Conservation (phyloP, 2,888 invertebrate species). For the Apamea monoglypha region DNA sequence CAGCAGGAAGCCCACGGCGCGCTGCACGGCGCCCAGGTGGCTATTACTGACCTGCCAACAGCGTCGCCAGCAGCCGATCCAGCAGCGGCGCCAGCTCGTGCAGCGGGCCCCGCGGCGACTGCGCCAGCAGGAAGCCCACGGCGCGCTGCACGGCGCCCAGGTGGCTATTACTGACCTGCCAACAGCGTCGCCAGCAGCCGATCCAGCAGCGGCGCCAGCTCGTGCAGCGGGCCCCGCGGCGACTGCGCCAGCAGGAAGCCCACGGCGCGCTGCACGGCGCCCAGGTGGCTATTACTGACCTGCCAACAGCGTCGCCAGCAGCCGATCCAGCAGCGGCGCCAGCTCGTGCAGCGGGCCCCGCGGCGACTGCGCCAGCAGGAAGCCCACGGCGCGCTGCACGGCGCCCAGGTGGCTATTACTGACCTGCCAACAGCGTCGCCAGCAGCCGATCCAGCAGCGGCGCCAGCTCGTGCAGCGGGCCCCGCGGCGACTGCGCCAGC, state of each 20-base stretch:
- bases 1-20: slow-evolving; percentile 87
- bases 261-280: too few species aligned
- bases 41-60: slow-evolving; percentile 82
- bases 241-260: slow-evolving; percentile 82
- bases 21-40: too few species aligned
- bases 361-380: slow-evolving; percentile 77
- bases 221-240: slow-evolving; percentile 75
- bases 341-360: slow-evolving; percentile 75
- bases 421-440: slow-evolving; percentile 86
- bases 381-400: too few species aligned
- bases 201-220: slow-evolving; percentile 81
- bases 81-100: slow-evolving; percentile 80
- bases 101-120: slow-evolving; percentile 71
- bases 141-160: too few species aligned
- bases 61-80: slow-evolving; percentile 87
- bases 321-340: slow-evolving; percentile 84
- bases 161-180: slow-evolving; percentile 76
- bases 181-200: slow-evolving; percentile 88
- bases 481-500: slow-evolving; percentile 69
- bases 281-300: slow-evolving; percentile 76
- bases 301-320: slow-evolving; percentile 88
- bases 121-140: slow-evolving; percentile 85
- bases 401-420: too few species aligned
- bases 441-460: slow-evolving; percentile 87
- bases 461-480: slow-evolving; percentile 77